Conservation (phyloP, 2,113 vertebrate species). For the Narcine bancroftii region DNA sequence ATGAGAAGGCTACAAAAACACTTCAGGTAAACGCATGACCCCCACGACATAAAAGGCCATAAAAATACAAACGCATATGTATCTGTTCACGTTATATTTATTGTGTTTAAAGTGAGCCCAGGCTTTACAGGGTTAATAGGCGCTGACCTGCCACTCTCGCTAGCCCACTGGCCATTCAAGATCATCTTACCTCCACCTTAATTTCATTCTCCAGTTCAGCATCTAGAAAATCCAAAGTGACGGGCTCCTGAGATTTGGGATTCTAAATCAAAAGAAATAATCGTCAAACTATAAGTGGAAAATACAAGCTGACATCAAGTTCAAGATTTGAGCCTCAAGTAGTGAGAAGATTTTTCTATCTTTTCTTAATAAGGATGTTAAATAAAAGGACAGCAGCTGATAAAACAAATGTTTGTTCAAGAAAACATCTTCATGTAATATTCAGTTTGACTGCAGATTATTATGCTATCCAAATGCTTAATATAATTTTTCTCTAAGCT, state of each 20-base stretch:
- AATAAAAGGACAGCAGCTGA: neutral
- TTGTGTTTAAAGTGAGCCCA: neutral
- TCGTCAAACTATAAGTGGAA: conserved; percentile 6
- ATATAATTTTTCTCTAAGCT: neutral
- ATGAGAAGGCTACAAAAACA: neutral
- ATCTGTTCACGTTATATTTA: neutral
- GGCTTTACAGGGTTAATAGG: conserved; percentile 22
- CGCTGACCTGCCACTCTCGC: neutral
- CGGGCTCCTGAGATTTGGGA: conserved; percentile 97
- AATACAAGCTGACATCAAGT: neutral
- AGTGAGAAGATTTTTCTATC: neutral
- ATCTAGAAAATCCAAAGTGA: conserved; percentile 90
- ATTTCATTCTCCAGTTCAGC: conserved; percentile 92
- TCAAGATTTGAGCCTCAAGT: neutral
- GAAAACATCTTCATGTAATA: neutral
- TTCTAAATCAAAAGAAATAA: conserved; percentile 64
- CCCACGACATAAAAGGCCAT: neutral
- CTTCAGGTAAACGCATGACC: neutral
- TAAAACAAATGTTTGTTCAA: no score
- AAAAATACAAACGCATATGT: neutral
- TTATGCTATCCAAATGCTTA: neutral
- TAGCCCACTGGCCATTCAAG: neutral
- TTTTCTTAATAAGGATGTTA: neutral
- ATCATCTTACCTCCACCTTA: conserved; percentile 80
- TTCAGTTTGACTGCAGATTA: neutral